Percentiles rank a stretch among this genome's conserved stretches.
phyloP scores from a whole-genome alignment of 2,797 vertebrate genomes.

The Paratrypauchen microcephalus region DNA sequence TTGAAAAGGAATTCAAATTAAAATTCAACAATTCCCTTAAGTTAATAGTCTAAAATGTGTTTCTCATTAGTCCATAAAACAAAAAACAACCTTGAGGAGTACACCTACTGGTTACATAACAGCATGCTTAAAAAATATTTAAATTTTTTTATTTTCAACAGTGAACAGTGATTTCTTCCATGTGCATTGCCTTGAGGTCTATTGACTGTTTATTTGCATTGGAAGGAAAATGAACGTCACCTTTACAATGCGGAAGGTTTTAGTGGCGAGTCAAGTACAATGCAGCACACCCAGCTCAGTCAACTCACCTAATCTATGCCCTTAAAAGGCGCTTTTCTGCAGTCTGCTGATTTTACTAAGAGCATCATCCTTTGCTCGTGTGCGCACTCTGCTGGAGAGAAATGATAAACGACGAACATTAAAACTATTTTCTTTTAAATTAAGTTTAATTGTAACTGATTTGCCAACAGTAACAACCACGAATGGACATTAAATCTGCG shows the following conservation, averaged over 20 bases:
- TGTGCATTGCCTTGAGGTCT: conserved; percentile 9
- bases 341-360: conserved; percentile 41
- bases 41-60: neutral
- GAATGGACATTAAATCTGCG: neutral
- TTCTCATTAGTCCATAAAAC: neutral
- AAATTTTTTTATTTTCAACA: neutral
- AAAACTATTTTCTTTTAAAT: neutral
- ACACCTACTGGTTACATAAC: neutral
- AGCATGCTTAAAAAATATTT: neutral
- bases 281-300: conserved; percentile 69
- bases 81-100: neutral
- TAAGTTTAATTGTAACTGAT: neutral
- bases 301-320: conserved; percentile 67
- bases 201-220: conserved; percentile 16
- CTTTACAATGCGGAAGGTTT: conserved; percentile 26
- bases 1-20: neutral
- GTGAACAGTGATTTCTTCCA: neutral
- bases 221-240: conserved; percentile 35
- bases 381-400: conserved; percentile 58
- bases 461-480: neutral
- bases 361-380: conserved; percentile 2
- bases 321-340: conserved; percentile 78
- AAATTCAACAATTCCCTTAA: neutral
- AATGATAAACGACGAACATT: neutral
- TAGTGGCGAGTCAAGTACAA: conserved; percentile 44